Base-by-base conservation (phyloP, 2,888 invertebrate species). In the Andrena fulva region DNA sequence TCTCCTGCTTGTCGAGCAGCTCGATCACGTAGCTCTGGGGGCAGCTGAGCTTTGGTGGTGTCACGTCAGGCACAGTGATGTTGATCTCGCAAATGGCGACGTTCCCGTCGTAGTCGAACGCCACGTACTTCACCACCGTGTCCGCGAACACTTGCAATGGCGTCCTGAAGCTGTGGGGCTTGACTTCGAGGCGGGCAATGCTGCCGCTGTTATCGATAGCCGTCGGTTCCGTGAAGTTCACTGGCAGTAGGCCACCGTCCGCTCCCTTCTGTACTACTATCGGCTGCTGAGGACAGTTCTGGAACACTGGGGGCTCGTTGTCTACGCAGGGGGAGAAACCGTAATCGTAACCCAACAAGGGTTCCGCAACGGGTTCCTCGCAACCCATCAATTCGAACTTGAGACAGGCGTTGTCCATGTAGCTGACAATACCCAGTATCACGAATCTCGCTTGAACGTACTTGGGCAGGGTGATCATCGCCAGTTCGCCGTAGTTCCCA, bases 331-430 rank as follows among this genome's bases (percentile, higher is more conserved):
- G 97, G 0, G 98, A 98, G 93, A 97, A 98, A 82, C 98, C 98
- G 88, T 98, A 98, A 93, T 98, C 98, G 91, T 98, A 99, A 76
- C 98, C 98, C 54, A 98, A 94, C n/a, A 98, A 94, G 2, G 98
- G 97, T 89, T 98, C 97, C 33, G 95, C 94, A 69, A 96, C 95
- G 0, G 98, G 97, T 90, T 98, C 98, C 91, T 99, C 98, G 93
- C 99, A 99, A 50, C 99, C 99, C 97, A 99, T 98, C 66, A 99
- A 94, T 94, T 99, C 99, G 91, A 99, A 99, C 93, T 98, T 98
- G 90, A 99, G 95, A 92, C 99, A 99, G 71, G 99, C 98, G 91
- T 99, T 99, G 89, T 98, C 98, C 97, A 99, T 98, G 92, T 99
- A 99, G 92, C 98, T 98, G 0, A 99, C 98, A 89, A 99, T 98